Evolutionary conservation across 2,113 vertebrate species (phyloP), one percentile per base, ranked within the genome.

Genomic region (Brachionichthys hirsutus): DNA sequence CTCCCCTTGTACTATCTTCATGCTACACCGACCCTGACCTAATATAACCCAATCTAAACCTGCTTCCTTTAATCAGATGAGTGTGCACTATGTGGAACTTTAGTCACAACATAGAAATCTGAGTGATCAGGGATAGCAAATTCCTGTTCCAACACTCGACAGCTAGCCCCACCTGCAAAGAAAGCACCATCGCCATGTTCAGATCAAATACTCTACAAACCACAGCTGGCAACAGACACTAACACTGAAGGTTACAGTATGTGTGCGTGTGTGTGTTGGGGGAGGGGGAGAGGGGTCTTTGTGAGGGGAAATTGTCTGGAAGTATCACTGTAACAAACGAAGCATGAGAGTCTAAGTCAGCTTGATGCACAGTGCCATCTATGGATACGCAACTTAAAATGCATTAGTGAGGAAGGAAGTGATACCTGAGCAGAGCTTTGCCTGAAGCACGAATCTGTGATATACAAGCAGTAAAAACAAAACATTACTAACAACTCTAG

Each of bases 331-430:
- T 36, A 66, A 49, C 62, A 62, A 47, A 52, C 62, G 54, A 19
- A 53, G 62, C 43, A 47, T 44, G 62, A 40, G 59, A 68, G 42
- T 46, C n/a, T 40, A 46, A 64, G 50, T 62, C 62, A 67, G 56
- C 73, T 84, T 87, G 87, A 88, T 62, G 55, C 82, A 85, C 85
- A 89, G 88, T 91, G 91, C 90, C 90, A 87, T 85, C 90, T 92
- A 90, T 87, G 74, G 89, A 83, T 82, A 34, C 61, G 41, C 54
- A 24, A 73, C 63, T 42, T 89, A 80, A 89, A 90, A 86, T 84
- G 73, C 84, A 86, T 22, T n/a, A 71, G 60, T 34, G 13, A 42
- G 50, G 36, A 57, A 47, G 0, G 10, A 35, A 54, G 30, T 65
- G 35, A 49, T 35, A 12, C 7, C 35, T 8, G 0, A 30, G 45